Base-by-base conservation (phyloP, 2,797 vertebrate genomes). In the Poecilia gillii region DNA sequence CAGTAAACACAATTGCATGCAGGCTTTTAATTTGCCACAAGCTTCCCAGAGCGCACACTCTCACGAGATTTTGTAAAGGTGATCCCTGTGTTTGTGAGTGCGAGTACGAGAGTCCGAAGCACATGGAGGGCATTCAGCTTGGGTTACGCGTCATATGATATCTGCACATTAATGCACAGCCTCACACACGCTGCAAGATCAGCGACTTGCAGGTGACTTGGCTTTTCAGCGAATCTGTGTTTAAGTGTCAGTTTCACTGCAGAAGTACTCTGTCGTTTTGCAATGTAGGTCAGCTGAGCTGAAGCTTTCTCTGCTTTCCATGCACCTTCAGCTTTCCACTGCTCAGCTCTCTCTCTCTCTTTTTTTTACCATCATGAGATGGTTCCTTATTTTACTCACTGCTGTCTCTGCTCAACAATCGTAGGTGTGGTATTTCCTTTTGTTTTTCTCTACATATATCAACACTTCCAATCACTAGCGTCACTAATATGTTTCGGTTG, bases 101-200 rank as follows among this genome's bases (percentile, higher is more conserved):
- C 74, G 86, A 82, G 72, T 84, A 79, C 59, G 74, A 74, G 83
- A 85, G 74, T 78, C 79, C 6, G 76, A 88, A 87, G 82, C 93
- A 93, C 90, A 90, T 91, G 90, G 90, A 94, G 93, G 92, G 90
- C 90, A 93, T 88, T 88, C 84, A 11, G 89, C 87, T 95, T 91
- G 75, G 87, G 90, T 95, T 95, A 92, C 93, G 85, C 85, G 90
- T 93, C 92, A 95, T 93, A 89, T 90, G 94, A 95, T 95, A 93
- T 87, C 84, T 77, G 82, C 86, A 82, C 79, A 84, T 74, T 59
- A 45, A 43, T 55, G 41, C 79, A 47, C 66, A 78, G 68, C 66
- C 86, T 83, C 70, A 82, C 80, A 78, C 78, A 72, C 78, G 6
- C 80, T 91, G 92, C 91, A 91, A 86, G 85, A 91, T 95, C 94